Evolutionary conservation across 2,113 vertebrate species (phyloP), one percentile per base, ranked within the genome.

Genomic region (Micronycteris hirsuta): DNA sequence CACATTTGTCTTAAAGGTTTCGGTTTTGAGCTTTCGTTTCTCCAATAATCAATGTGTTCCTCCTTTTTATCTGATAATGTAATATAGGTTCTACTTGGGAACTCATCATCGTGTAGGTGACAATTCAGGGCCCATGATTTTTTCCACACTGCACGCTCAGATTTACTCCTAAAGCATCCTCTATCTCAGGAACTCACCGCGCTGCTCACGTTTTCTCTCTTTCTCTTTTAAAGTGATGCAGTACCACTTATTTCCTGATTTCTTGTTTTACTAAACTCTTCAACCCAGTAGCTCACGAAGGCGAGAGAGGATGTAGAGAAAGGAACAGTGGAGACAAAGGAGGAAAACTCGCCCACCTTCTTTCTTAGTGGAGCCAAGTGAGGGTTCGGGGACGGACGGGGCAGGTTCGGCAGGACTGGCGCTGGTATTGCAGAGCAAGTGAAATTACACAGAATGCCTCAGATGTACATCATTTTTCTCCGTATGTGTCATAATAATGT

Each of bases 331-430:
- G 47, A 14, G 22, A 74, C 19, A 45, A 73, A 41, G 52, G 26
- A 81, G 38, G 38, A 49, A 58, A 17, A 13, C 1, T 0, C 36
- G 45, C 43, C 43, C 8, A 0, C 28, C n/a, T 45, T 31, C 7
- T 1, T 10, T 43, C 9, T 7, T 3, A 14, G 26, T n/a, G 36
- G 24, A n/a, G 24, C 4, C 16, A 1, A 54, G 17, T 3, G 13
- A 22, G 20, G 12, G 47, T 52, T 26, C 1, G 4, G 28, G 33
- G 38, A 7, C 67, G 2, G n/a, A 36, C 0, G 7, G 47, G 58
- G 3, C 16, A 15, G 56, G 26, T 38, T n/a, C 26, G 1, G 13
- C 3, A 4, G 7, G 4, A 4, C 7, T 19, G 15, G 28, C 36
- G 6, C n/a, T 15, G 54, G 7, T 11, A 3, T 14, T 17, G 6